phyloP scores from a whole-genome alignment of 92 coral and sea anemone species.

The Parazoanthus atlanticus region DNA sequence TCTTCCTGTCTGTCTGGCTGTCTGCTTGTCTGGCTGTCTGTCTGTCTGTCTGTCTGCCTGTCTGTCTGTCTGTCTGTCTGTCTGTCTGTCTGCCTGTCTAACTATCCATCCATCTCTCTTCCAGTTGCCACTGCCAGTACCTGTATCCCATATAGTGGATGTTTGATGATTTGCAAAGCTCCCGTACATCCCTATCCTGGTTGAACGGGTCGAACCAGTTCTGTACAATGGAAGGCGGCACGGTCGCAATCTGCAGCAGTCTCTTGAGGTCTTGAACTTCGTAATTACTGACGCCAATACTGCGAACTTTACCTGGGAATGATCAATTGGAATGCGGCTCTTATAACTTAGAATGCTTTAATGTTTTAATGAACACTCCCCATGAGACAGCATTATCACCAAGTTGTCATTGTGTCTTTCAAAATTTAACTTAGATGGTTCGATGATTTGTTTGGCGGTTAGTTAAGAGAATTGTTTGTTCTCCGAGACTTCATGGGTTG shows the following conservation, averaged over 20 bases:
- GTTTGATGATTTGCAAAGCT: conserved; percentile 72
- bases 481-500: too few relatives aligned
- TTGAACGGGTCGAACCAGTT: conserved; percentile 87
- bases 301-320: conserved; percentile 79
- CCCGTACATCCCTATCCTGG: conserved; percentile 81
- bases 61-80: not conserved
- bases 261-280: conserved; percentile 73
- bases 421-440: too few relatives aligned
- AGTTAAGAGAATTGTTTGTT: too few relatives aligned
- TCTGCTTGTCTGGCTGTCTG: not conserved
- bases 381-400: too few relatives aligned
- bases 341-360: not conserved
- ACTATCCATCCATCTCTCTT: not conserved
- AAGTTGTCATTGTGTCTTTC: too few relatives aligned
- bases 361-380: too few relatives aligned
- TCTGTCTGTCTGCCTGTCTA: not conserved
- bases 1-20: too few relatives aligned
- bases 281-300: conserved; percentile 96
- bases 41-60: not conserved
- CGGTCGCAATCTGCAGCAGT: conserved; percentile 68
- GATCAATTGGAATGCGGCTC: not conserved
- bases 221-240: conserved; percentile 85
- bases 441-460: too few relatives aligned
- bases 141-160: conserved; percentile 95
- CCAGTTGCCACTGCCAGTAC: conserved; percentile 29